Percentiles rank a stretch among this genome's conserved stretches.
These are phyloP conservation scores for Pararge aegeria DNA, from an alignment of 1,140 invertebrate species.

Conservation along the genomic window DNA sequence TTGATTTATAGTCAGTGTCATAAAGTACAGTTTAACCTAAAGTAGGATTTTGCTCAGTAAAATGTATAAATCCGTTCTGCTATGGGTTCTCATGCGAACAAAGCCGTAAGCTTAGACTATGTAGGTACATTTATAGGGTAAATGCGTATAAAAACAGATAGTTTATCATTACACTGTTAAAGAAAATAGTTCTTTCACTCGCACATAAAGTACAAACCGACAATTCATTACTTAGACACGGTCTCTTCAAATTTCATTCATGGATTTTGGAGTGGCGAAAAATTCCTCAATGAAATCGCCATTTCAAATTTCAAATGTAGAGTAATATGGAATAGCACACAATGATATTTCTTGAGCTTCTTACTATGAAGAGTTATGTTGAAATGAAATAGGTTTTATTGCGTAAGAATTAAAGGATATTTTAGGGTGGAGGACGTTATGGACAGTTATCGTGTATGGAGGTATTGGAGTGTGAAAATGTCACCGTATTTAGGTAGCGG, in stretches of 20 bases:
- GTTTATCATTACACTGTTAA: constrained; percentile 1
- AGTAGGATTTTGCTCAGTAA: too few species aligned
- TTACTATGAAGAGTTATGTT: not conserved
- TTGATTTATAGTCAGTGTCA: too few species aligned
- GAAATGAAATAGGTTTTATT: not conserved
- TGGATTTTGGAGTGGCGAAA: constrained; percentile 5
- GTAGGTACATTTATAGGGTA: not conserved
- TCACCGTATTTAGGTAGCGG: constrained; percentile 53
- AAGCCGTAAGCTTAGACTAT: not conserved
- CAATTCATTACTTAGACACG: constrained; percentile 21
- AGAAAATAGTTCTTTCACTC: not conserved
- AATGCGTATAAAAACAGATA: not conserved
- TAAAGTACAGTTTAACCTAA: too few species aligned
- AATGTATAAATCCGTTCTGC: not conserved
- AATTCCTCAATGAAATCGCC: constrained; percentile 8
- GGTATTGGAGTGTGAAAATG: constrained; percentile 38
- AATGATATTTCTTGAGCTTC: not conserved
- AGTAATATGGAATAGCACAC: not conserved
- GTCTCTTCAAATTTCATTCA: constrained; percentile 29
- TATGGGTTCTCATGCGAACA: not conserved
- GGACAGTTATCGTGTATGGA: constrained; percentile 20
- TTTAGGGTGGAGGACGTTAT: not conserved
- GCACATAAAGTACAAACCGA: constrained; percentile 9
- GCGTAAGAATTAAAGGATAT: not conserved
- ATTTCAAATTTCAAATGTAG: constrained; percentile 4